Conservation (phyloP, 2,797 vertebrate species). For the Labroides dimidiatus region DNA sequence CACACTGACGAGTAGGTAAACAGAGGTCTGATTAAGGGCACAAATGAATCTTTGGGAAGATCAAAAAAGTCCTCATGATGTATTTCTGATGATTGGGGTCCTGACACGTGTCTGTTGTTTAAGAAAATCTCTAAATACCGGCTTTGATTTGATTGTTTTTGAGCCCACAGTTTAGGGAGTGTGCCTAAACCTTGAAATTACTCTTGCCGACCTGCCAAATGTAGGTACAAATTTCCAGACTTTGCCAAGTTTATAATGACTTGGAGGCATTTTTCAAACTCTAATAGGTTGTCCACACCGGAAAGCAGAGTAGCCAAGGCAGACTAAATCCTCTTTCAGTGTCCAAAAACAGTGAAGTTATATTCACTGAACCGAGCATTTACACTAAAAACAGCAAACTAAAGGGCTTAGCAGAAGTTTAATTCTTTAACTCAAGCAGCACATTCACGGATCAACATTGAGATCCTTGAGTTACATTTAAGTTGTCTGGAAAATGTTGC, state of each 20-base stretch:
- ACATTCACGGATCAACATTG: no score
- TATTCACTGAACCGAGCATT: no score
- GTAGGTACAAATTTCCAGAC: background rate
- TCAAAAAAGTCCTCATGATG: constrained; percentile 35
- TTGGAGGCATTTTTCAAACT: background rate
- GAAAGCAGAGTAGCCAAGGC: background rate
- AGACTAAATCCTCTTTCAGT: background rate
- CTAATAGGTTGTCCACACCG: background rate
- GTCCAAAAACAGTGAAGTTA: no score
- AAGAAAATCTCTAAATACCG: background rate
- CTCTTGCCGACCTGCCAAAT: background rate
- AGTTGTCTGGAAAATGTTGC: no score
- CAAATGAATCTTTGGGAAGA: constrained; percentile 14
- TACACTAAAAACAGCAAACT: no score
- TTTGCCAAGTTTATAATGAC: background rate
- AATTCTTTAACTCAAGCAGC: no score
- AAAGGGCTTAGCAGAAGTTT: no score
- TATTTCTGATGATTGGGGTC: constrained; percentile 48
- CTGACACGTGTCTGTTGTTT: constrained; percentile 27
- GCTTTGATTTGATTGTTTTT: constrained; percentile 7
- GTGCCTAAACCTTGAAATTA: constrained; percentile 4
- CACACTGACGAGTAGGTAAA: background rate
- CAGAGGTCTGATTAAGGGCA: constrained; percentile 55
- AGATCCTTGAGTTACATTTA: no score
- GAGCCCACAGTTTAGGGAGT: background rate